These are phyloP conservation scores for Solenodon paradoxus DNA, from an alignment of 2,113 vertebrate genomes.

Conservation along the genomic window DNA sequence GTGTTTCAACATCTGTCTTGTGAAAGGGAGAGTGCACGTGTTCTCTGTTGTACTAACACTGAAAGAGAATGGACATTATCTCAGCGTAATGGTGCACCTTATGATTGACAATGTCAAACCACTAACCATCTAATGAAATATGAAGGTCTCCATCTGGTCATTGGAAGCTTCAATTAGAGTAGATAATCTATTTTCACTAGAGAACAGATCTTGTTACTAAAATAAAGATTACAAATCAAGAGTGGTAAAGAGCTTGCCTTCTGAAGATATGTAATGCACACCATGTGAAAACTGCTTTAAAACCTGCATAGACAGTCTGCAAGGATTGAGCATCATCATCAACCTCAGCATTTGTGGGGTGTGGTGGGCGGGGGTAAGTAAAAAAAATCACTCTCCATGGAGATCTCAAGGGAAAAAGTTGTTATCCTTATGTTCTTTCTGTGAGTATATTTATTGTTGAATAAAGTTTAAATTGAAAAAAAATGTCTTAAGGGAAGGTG, in stretches of 20 bases:
- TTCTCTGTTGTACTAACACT: background rate
- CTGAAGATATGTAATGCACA: background rate
- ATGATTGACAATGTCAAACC: background rate
- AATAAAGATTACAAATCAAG: background rate
- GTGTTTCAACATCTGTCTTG: background rate
- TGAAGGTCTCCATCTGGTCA: background rate
- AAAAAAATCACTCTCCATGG: background rate
- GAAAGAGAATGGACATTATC: background rate
- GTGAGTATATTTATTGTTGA: background rate
- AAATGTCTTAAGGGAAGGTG: background rate
- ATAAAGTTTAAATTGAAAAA: conserved; percentile 24
- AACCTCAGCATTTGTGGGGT: background rate
- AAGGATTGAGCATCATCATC: background rate
- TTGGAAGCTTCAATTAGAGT: background rate
- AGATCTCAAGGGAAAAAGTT: conserved; percentile 14
- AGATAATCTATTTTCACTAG: background rate
- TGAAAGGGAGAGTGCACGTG: background rate
- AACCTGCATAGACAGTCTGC: background rate
- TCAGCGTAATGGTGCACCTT: background rate
- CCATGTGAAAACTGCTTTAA: background rate
- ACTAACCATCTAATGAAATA: background rate
- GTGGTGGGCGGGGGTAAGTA: no score
- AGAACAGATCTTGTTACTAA: background rate
- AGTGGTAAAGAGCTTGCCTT: background rate
- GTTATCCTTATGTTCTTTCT: background rate